These are phyloP conservation scores for Cheirogaleus major DNA, from an alignment of 2,797 vertebrate species.

Conservation along the genomic window DNA sequence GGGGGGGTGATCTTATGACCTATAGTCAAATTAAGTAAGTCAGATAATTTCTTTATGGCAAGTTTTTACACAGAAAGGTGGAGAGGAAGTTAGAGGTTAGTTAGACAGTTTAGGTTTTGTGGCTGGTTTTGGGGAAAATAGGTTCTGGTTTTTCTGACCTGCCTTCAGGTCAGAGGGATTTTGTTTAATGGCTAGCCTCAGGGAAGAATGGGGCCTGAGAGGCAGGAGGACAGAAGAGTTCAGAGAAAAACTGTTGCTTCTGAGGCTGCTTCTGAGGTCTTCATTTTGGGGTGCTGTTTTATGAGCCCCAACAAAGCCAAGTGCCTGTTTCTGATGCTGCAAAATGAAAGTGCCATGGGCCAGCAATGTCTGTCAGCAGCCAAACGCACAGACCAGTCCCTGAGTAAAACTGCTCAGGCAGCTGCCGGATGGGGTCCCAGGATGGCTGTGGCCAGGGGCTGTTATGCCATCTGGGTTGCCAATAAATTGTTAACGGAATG, in stretches of 20 bases:
- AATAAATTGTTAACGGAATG: not conserved
- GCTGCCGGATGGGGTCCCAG: not conserved
- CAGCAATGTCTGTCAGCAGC: not conserved
- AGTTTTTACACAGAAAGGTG: not conserved
- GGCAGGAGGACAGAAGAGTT: too few species aligned
- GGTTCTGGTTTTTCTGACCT: not conserved
- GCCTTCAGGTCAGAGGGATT: not conserved
- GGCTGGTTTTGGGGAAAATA: not conserved
- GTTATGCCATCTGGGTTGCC: not conserved
- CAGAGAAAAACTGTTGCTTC: too few species aligned
- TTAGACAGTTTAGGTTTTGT: not conserved
- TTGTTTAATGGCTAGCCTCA: not conserved
- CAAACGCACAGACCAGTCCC: not conserved
- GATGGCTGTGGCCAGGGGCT: too few species aligned
- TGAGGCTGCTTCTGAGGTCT: too few species aligned
- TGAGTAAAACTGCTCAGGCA: not conserved
- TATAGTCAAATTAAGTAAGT: not conserved
- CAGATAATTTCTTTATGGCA: not conserved
- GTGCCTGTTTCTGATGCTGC: not conserved
- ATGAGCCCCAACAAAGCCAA: not conserved
- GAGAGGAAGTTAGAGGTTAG: not conserved
- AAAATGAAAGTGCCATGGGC: not conserved
- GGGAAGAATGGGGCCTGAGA: not conserved
- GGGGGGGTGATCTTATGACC: not conserved
- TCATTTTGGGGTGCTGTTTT: too few species aligned